Conservation (phyloP, 2,888 invertebrate species). For the Drosophila mimica region DNA sequence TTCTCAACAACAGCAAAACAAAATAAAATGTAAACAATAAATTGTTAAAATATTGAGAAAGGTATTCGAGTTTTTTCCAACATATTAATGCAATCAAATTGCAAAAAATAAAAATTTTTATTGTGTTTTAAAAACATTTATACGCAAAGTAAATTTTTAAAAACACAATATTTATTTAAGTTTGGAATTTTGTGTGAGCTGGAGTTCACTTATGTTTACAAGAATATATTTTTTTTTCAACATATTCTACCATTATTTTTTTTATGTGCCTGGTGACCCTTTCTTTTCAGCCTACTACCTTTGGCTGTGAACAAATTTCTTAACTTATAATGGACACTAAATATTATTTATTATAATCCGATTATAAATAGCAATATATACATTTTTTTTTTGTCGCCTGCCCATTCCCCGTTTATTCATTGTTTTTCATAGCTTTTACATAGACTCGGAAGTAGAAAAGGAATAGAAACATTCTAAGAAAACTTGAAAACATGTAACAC, state of each 20-base stretch:
- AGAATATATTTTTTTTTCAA: conserved; percentile 3
- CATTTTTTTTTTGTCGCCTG: conserved; percentile 39
- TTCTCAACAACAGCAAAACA: conserved; percentile 8
- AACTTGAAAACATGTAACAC: neutral
- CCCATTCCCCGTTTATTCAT: conserved; percentile 41
- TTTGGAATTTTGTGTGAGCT: neutral
- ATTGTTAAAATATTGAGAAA: conserved; percentile 21
- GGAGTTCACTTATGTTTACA: neutral
- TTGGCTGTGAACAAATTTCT: conserved; percentile 60
- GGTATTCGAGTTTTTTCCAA: conserved; percentile 1
- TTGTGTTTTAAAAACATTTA: neutral
- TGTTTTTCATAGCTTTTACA: conserved; percentile 48
- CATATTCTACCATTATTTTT: neutral
- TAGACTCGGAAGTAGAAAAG: conserved; percentile 26
- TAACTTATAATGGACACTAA: conserved; percentile 70
- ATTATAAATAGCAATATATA: conserved; percentile 77
- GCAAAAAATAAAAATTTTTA: conserved; percentile 14
- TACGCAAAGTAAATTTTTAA: neutral
- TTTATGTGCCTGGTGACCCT: conserved; percentile 47
- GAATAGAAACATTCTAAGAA: conserved; percentile 27
- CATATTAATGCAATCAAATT: conserved; percentile 18
- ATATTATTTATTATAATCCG: conserved; percentile 78
- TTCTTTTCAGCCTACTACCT: conserved; percentile 58
- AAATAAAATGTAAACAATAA: conserved; percentile 32
- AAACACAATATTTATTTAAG: neutral